These are phyloP conservation scores for Puffinus mauretanicus DNA, from an alignment of 2,113 vertebrate genomes.

Conservation along the genomic window DNA sequence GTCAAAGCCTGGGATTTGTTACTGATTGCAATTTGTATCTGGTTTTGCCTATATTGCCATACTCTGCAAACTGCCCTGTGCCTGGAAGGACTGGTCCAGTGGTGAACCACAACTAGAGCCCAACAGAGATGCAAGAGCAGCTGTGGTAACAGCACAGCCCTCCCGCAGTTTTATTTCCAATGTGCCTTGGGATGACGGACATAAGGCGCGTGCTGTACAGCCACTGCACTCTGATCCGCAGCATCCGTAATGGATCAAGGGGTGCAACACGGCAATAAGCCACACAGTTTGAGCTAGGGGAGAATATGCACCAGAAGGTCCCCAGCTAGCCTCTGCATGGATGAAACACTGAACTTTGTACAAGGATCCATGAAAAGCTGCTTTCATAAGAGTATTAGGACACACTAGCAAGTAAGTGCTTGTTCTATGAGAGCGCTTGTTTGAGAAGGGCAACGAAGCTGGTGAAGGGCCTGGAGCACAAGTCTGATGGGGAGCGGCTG, in stretches of 20 bases:
- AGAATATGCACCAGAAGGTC: background rate
- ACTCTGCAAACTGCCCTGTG: too few relatives aligned
- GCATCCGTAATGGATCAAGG: fast-evolving
- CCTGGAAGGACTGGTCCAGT: background rate
- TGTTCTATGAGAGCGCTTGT: background rate
- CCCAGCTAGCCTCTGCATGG: background rate
- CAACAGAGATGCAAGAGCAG: background rate
- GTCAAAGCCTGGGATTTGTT: background rate
- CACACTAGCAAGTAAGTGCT: background rate
- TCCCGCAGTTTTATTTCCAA: background rate
- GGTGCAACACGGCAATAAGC: background rate
- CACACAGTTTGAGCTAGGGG: fast-evolving
- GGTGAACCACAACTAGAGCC: background rate
- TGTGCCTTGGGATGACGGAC: fast-evolving
- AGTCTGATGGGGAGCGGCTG: too few relatives aligned
- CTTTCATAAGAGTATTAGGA: background rate
- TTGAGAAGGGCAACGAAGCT: too few relatives aligned
- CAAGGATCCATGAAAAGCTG: background rate
- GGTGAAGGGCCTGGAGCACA: too few relatives aligned
- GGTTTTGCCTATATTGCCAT: fast-evolving
- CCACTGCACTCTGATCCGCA: background rate
- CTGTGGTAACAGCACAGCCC: background rate
- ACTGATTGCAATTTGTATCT: background rate
- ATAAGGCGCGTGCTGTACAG: background rate
- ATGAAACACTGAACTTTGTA: background rate